Percentiles rank a stretch among this genome's conserved stretches.
Conservation (phyloP, 2,888 invertebrate species). For the Drosophila testacea region DNA sequence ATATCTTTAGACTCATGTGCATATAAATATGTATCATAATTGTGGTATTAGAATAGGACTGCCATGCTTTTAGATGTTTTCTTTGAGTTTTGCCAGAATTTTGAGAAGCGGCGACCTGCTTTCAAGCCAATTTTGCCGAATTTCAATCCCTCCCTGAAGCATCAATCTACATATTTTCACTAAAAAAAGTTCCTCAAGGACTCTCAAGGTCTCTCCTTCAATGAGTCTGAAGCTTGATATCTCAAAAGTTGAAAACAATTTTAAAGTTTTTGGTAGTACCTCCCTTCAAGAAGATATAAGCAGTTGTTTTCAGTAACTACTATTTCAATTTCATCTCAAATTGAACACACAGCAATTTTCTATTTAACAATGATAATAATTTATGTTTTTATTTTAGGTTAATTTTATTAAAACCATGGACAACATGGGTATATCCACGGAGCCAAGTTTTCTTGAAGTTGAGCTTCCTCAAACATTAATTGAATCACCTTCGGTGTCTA, state of each 20-base stretch:
- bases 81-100: too few species aligned
- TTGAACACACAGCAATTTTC: not conserved
- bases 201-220: slow-evolving; percentile 19
- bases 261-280: not conserved
- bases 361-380: not conserved
- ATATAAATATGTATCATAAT: slow-evolving; percentile 5
- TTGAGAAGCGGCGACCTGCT: too few species aligned
- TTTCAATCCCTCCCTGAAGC: not conserved
- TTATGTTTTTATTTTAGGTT: slow-evolving; percentile 1
- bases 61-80: slow-evolving; percentile 1
- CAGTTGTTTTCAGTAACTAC: too few species aligned
- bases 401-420: slow-evolving; percentile 32
- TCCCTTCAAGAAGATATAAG: too few species aligned
- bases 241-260: not conserved
- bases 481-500: slow-evolving; percentile 84
- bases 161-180: not conserved
- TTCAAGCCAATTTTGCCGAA: too few species aligned
- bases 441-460: slow-evolving; percentile 82
- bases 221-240: too few species aligned
- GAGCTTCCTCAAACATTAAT: slow-evolving; percentile 80
- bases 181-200: slow-evolving; percentile 1
- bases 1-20: slow-evolving; percentile 16
- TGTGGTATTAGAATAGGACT: slow-evolving; percentile 5
- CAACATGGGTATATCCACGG: slow-evolving; percentile 82
- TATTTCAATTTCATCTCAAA: not conserved